These are phyloP conservation scores for Xyrauchen texanus DNA, from an alignment of 2,113 vertebrate genomes.

Conservation along the genomic window DNA sequence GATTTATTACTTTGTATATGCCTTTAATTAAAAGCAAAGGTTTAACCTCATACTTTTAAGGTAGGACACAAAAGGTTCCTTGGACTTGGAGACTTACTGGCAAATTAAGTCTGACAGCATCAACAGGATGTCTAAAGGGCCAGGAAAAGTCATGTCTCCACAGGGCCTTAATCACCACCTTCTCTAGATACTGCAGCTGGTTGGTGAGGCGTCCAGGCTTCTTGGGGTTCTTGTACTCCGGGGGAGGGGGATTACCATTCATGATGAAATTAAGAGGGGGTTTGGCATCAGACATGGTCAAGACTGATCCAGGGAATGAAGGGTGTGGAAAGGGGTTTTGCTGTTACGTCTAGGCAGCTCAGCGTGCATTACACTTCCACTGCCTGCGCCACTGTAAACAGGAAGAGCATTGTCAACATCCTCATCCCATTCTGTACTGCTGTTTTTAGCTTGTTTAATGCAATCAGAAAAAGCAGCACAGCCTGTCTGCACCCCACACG, in stretches of 20 bases:
- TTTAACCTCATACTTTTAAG: too few species aligned
- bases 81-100: slow-evolving; percentile 79
- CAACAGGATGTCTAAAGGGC: slow-evolving; percentile 92
- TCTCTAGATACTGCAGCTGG: slow-evolving; percentile 88
- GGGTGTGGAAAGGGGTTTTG: slow-evolving; percentile 8
- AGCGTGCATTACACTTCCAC: slow-evolving; percentile 55
- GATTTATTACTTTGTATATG: too few species aligned
- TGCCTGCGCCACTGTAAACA: slow-evolving; percentile 52
- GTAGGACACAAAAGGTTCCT: too few species aligned
- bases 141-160: slow-evolving; percentile 89
- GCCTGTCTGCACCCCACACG: neutral
- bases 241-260: slow-evolving; percentile 84
- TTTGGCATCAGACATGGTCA: slow-evolving; percentile 76
- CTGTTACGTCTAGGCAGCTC: slow-evolving; percentile 18
- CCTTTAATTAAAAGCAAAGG: too few species aligned
- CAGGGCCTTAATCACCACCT: slow-evolving; percentile 82
- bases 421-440: neutral
- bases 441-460: neutral
- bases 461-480: slow-evolving; percentile 13
- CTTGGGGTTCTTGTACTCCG: slow-evolving; percentile 79
- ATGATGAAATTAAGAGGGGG: slow-evolving; percentile 51
- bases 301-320: slow-evolving; percentile 21
- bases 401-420: slow-evolving; percentile 44
- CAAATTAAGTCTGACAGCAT: slow-evolving; percentile 83
- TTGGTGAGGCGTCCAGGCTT: slow-evolving; percentile 82